Evolutionary conservation across 2,113 vertebrate species (phyloP), one percentile per base, ranked within the genome.

Genomic region (Semicossyphus pulcher): DNA sequence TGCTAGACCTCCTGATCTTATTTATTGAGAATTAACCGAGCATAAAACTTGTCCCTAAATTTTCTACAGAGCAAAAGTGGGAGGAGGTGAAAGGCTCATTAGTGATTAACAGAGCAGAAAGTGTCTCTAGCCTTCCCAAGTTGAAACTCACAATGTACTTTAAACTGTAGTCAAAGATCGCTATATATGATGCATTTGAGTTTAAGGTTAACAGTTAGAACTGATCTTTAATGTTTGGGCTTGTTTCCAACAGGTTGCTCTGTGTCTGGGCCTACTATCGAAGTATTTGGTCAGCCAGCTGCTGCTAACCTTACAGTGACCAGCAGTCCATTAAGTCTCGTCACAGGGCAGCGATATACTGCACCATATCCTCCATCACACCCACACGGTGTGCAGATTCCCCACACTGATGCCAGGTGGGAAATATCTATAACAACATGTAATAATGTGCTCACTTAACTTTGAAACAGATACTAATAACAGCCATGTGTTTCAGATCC

Each of bases 351-450:
- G 37, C 86, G 91, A 54, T 89, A 89, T n/a, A 81, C 92, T 80
- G 81, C 91, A 51, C 91, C 83, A 76, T 90, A 91, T 80, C 90
- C 86, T 64, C 92, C 94, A 48, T 89, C 94, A 84, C 92, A 95
- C 83, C 89, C 89, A 87, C 90, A 93, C 44, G 92, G 88, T 71
- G 88, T 92, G 83, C 91, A 90, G 36, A 85, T 92, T 85, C 93
- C 94, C 79, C 87, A 93, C 81, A 92, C 94, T 49, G 95, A 97
- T 82, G 91, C 92, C 93, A 97, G 97, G 97, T 99, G 81, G 89
- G 92, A n/a, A 14, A 54, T 59, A 37, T 62, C 34, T 53, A 23
- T 54, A 37, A 53, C 48, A 58, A 26, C 14, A 63, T 34, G 52
- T 44, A 9, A 57, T 44, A 25, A 74, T 44, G 26, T 53, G 42